These are phyloP conservation scores for Dichetophora obliterata DNA, from an alignment of 2,888 invertebrate genomes.

Conservation along the genomic window DNA sequence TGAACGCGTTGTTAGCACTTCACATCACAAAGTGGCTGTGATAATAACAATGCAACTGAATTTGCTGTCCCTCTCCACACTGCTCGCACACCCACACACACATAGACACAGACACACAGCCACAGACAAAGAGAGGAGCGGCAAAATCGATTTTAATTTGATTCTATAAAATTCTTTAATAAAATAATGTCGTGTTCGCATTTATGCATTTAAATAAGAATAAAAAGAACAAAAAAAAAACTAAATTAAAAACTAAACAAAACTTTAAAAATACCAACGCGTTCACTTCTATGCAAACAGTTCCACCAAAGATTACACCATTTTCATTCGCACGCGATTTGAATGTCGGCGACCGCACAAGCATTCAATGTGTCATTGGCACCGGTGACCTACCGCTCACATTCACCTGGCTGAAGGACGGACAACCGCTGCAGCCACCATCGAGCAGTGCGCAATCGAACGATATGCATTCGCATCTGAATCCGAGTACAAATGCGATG, in stretches of 20 bases:
- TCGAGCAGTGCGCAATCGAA: conserved; percentile 45
- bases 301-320: conserved; percentile 77
- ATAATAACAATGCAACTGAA: neutral
- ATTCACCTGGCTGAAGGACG: conserved; percentile 77
- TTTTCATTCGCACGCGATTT: conserved; percentile 76
- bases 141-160: too few species aligned
- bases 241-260: neutral
- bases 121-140: neutral
- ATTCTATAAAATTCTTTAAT: too few species aligned
- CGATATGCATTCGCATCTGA: conserved; percentile 37
- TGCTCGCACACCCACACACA: neutral
- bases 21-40: neutral
- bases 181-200: too few species aligned
- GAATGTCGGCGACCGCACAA: conserved; percentile 74
- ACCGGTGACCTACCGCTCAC: conserved; percentile 76
- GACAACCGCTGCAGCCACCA: conserved; percentile 69
- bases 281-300: conserved; percentile 62
- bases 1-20: conserved; percentile 34
- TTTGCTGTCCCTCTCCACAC: neutral
- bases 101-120: too few species aligned
- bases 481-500: neutral
- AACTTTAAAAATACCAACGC: conserved; percentile 32
- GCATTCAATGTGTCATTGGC: conserved; percentile 74
- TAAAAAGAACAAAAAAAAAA: neutral
- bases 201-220: neutral